Base-by-base conservation (phyloP, 2,113 vertebrate genomes). In the Nannospalax galili region DNA sequence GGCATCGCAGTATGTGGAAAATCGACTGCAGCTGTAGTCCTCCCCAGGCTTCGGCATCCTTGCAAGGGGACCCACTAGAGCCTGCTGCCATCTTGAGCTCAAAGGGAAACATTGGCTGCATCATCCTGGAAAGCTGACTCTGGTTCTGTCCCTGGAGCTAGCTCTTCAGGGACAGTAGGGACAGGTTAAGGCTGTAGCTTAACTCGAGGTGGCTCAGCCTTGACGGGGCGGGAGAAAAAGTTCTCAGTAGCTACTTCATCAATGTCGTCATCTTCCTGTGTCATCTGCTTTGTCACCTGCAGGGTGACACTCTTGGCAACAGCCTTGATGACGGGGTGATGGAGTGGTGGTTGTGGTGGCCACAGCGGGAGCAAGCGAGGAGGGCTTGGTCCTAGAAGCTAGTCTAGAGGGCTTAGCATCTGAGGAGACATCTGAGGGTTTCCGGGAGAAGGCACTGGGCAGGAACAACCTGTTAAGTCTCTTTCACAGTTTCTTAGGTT, bases 321-420 rank as follows among this genome's bases (percentile, higher is more conserved):
- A 0, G 99, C 99, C 98, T 99, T 99, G 98, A 99, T 99, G 2
- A 99, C 99, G 0, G 99, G 99, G 99, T 0, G 99, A 99, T 0
- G 99, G 99, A 2, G 98, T 98, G 0, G 98, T 98, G 95, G 98
- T 98, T 37, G 98, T 97, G 88, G 97, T 95, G 45, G 97, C 97
- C 96, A 97, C 85, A 19, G 96, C 84, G 58, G 97, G 95, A 37
- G 88, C 90, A 0, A 96, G 93, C 48, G 97, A 84, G 20, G 96
- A 95, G 0, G 98, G 64, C 85, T 97, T 99, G 72, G 97, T 35
- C 40, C 92, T 97, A 3, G 98, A 77, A 73, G 98, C 98, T 2
- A 98, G 87, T 98, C 99, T 99, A 91, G 99, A 97, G 64, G 98
- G 82, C 7, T 98, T 93, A 30, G 91, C 19, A 0, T 92, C 96